Evolutionary conservation across 2,888 invertebrate genomes (phyloP).

Genomic region (Amphimallon solstitiale): DNA sequence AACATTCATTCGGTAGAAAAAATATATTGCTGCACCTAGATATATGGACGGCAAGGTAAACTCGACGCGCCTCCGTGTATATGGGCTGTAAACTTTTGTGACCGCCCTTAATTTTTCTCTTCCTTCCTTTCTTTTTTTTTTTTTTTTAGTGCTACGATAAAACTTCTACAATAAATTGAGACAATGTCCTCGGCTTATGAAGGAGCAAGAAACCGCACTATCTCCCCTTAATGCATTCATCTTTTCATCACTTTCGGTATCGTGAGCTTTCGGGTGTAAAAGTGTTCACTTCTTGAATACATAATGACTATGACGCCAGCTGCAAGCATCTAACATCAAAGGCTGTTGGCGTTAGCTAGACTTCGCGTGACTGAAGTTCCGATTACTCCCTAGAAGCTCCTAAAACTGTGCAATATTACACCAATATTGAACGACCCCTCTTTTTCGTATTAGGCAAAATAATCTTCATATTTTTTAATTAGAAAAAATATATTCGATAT

Average conservation of each 20-base stretch:
- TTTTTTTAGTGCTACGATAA: conserved; percentile 20
- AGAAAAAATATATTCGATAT: too few species aligned
- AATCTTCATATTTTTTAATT: too few species aligned
- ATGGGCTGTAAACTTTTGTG: conserved; percentile 25
- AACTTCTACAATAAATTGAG: conserved; percentile 29
- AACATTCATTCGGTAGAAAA: conserved; percentile 12
- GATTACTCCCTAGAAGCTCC: not conserved
- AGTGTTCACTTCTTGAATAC: conserved; percentile 35
- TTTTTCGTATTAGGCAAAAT: too few species aligned
- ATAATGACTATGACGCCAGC: conserved; percentile 22
- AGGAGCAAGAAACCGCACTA: not conserved
- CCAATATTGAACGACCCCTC: not conserved
- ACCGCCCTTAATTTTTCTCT: conserved; percentile 23
- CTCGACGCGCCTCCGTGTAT: not conserved
- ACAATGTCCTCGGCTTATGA: conserved; percentile 14
- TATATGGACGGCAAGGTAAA: conserved; percentile 12
- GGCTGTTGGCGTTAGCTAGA: not conserved
- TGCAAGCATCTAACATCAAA: conserved; percentile 8
- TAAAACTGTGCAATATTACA: conserved; percentile 1
- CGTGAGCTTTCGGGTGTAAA: conserved; percentile 16
- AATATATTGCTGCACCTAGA: conserved; percentile 14
- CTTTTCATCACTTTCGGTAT: conserved; percentile 19
- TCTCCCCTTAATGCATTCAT: conserved; percentile 24
- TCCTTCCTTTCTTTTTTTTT: not conserved
- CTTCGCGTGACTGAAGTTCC: conserved; percentile 2